Evolutionary conservation across 2,113 vertebrate genomes (phyloP).

Genomic region (Scatophagus argus): DNA sequence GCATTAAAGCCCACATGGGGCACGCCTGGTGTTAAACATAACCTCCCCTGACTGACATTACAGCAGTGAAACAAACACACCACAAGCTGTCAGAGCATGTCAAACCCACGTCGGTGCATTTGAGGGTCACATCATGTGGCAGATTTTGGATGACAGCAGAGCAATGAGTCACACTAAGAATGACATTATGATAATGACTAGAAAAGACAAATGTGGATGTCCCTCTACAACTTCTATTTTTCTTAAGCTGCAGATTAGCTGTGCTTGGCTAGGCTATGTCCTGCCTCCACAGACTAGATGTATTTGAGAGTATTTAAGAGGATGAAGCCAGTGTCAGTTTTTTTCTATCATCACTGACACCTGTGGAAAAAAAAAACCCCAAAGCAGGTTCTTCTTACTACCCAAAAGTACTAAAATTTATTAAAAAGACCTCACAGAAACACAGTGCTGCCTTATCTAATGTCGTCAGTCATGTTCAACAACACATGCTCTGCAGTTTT

Average conservation of each 20-base stretch:
- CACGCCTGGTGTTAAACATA: conserved; percentile 19
- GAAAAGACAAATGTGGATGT: conserved; percentile 52
- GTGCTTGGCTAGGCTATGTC: conserved; percentile 4
- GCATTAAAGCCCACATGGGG: conserved; percentile 21
- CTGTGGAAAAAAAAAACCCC: not conserved
- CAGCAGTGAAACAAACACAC: conserved; percentile 40
- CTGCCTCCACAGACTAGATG: conserved; percentile 9
- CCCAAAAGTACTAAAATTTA: not conserved
- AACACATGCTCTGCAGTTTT: conserved; percentile 6
- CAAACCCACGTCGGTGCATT: conserved; percentile 16
- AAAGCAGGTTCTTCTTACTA: not conserved
- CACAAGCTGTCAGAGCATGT: conserved; percentile 41
- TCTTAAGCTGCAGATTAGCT: conserved; percentile 41
- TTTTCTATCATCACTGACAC: conserved; percentile 7
- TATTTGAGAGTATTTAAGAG: conserved; percentile 16
- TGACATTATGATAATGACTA: conserved; percentile 42
- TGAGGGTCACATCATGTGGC: conserved; percentile 46
- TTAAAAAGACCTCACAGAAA: not conserved
- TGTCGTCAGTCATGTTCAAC: conserved; percentile 35
- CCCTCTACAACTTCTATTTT: not conserved
- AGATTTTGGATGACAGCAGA: conserved; percentile 46
- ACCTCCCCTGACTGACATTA: conserved; percentile 18
- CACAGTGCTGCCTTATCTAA: not conserved
- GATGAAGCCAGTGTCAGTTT: conserved; percentile 13
- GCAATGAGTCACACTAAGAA: conserved; percentile 45